These are phyloP conservation scores for Plectropomus leopardus DNA, from an alignment of 2,113 vertebrate species.

Conservation along the genomic window DNA sequence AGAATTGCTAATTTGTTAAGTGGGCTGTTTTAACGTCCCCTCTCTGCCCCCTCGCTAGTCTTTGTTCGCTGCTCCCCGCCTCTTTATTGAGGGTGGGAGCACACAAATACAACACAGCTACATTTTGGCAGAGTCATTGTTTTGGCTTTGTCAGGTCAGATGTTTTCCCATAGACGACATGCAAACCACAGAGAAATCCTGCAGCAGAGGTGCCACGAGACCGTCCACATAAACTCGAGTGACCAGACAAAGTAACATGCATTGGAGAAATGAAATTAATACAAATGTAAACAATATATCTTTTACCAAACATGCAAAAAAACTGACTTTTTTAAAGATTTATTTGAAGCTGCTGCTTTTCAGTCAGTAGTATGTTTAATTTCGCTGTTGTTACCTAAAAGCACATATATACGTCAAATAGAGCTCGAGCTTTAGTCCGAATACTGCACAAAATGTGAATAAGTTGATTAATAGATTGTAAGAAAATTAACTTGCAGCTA, in stretches of 20 bases:
- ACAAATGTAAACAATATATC: not conserved
- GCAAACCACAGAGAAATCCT: slow-evolving; percentile 47
- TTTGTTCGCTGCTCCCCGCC: slow-evolving; percentile 62
- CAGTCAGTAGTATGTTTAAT: too few relatives aligned
- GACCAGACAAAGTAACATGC: not conserved
- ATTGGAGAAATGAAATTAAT: not conserved
- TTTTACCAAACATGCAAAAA: not conserved
- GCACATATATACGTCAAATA: too few relatives aligned
- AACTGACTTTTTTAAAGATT: not conserved
- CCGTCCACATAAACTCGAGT: not conserved
- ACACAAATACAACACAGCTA: slow-evolving; percentile 58
- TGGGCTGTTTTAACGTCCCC: slow-evolving; percentile 64
- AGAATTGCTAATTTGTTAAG: slow-evolving; percentile 71
- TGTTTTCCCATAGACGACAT: slow-evolving; percentile 68
- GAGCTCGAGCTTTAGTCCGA: too few relatives aligned
- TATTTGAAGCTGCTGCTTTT: too few relatives aligned
- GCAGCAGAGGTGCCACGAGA: slow-evolving; percentile 26
- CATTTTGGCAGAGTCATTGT: slow-evolving; percentile 72
- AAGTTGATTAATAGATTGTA: too few relatives aligned
- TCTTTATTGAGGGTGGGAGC: slow-evolving; percentile 62
- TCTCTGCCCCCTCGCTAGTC: slow-evolving; percentile 44
- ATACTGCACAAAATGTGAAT: too few relatives aligned
- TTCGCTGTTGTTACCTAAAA: too few relatives aligned
- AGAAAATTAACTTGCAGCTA: too few relatives aligned
- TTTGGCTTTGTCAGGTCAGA: slow-evolving; percentile 72